Evolutionary conservation across 2,113 vertebrate genomes (phyloP).

Genomic region (Ameiurus melas): DNA sequence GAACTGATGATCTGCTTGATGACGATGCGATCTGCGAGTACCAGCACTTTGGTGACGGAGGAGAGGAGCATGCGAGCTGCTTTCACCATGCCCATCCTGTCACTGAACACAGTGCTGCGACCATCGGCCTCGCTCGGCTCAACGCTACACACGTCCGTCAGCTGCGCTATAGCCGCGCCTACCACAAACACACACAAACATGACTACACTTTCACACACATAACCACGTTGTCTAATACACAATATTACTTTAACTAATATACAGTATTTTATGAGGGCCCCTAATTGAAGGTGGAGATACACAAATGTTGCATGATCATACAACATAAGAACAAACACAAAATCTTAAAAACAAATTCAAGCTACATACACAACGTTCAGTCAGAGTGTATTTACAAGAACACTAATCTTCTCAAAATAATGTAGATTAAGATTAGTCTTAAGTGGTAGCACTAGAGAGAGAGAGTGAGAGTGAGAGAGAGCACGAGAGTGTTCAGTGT

Average conservation of each 20-base stretch:
- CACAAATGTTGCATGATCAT: not conserved
- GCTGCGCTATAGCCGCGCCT: slow-evolving; percentile 93
- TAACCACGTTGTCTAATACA: not conserved
- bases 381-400: not conserved
- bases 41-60: slow-evolving; percentile 95
- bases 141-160: slow-evolving; percentile 81
- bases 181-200: not conserved
- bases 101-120: slow-evolving; percentile 84
- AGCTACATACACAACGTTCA: not conserved
- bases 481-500: not conserved
- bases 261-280: not conserved
- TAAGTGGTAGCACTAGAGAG: not conserved
- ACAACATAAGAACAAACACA: not conserved
- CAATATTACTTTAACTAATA: not conserved
- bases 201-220: not conserved
- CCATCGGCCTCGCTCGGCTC: slow-evolving; percentile 76
- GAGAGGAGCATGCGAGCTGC: slow-evolving; percentile 93
- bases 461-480: not conserved
- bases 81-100: slow-evolving; percentile 91
- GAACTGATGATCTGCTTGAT: slow-evolving; percentile 97
- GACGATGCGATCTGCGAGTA: slow-evolving; percentile 93
- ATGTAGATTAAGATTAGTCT: not conserved
- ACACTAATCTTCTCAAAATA: not conserved
- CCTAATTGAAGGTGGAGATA: not conserved
- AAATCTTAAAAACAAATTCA: not conserved